These are phyloP conservation scores for Saccopteryx leptura DNA, from an alignment of 2,113 vertebrate species.

Conservation along the genomic window DNA sequence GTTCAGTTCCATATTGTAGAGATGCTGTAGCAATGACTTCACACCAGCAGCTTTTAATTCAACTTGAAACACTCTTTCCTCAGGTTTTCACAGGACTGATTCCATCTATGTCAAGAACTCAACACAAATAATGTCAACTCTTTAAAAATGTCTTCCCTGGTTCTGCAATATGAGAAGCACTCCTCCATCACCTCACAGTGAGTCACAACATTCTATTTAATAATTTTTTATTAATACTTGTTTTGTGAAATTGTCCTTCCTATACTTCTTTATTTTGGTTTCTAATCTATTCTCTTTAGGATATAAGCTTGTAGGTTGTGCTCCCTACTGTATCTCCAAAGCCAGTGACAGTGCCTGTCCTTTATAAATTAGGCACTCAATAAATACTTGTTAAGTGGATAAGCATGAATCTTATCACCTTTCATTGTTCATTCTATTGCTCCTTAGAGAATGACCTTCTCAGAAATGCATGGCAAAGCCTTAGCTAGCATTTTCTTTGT, in stretches of 20 bases:
- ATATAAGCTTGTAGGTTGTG: neutral
- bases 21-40: neutral
- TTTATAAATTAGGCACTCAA: neutral
- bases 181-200: accelerated
- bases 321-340: neutral
- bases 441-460: neutral
- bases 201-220: neutral
- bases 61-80: neutral
- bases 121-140: neutral
- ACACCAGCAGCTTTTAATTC: neutral
- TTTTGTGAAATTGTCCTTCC: neutral
- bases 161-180: neutral
- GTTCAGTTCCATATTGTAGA: neutral
- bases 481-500: neutral
- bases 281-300: neutral
- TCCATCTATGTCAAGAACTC: neutral
- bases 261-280: neutral
- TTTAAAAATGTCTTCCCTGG: neutral
- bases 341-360: neutral
- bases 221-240: neutral
- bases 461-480: neutral
- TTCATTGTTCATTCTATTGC: neutral
- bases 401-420: neutral
- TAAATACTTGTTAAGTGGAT: conserved; percentile 19
- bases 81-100: neutral